Evolutionary conservation across 2,113 vertebrate genomes (phyloP), one percentile per base, ranked within the genome.

Genomic region (Platysteira castanea): DNA sequence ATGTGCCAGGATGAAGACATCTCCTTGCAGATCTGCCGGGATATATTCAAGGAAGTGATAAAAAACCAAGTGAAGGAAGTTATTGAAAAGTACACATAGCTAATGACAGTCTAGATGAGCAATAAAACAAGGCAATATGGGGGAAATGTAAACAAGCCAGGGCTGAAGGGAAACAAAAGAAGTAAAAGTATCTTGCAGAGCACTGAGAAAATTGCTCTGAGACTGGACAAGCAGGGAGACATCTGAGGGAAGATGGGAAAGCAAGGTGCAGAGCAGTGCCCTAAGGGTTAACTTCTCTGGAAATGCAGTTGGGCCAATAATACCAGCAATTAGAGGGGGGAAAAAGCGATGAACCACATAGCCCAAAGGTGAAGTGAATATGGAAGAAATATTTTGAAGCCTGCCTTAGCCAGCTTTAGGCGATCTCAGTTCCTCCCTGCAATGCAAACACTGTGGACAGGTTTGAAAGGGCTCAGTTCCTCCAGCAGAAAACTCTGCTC

Each of bases 1-100:
- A 22, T 37, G 82, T 67, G 49, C 65, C 84, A 75, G 47, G 60
- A 60, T 60, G 44, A 94, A 91, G 73, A 92, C 95, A 89, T 84
- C 44, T 84, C 53, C 35, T 42, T n/a, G 21, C 60, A 95, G 41
- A 81, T 87, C 84, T 75, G 49, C 84, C 85, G 74, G 20, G 46
- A 73, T 92, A 92, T 85, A 76, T 87, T 96, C 69, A 89, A 97
- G 94, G 95, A 97, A 95, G 93, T 87, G 84, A 95, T 73, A 95
- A 73, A 95, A 91, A 95, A 73, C 28, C 70, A 65, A 95, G 85
- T 41, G 74, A 93, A 95, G 91, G 95, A 95, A 97, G 91, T 89
- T 96, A 89, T 87, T 91, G 81, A 84, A 85, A 89, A 89, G 84
- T 27, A 87, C 57, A 82, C 30, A 27, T 56, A 73, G 65, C 64